Base-by-base conservation (phyloP, 2,797 vertebrate genomes). In the Sitta carolinensis region DNA sequence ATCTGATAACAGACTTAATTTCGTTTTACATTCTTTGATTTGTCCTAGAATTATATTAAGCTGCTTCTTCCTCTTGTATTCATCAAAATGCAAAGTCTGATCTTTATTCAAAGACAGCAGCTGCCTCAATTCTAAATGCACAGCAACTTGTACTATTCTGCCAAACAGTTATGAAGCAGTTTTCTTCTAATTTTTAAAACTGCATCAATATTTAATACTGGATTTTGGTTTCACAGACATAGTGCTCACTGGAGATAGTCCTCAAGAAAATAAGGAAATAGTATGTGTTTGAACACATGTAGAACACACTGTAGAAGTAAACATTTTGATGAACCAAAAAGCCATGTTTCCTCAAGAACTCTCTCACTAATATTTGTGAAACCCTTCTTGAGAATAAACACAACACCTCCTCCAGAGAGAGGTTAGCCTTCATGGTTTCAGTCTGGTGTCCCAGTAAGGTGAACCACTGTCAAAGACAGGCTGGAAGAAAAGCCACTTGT, bases 391-490 rank as follows among this genome's bases (percentile, higher is more conserved):
- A 93, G 93, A 94, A 88, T 92, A 96, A 97, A 97, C 89, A 96
- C 61, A 96, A 94, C 74, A 89, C 25, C 48, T 36, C 47, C 92
- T 96, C 83, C 79, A 81, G 95, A 95, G 96, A 95, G 21, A 83
- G 82, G 63, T 93, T 45, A 94, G 42, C 80, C 89, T 89, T 93
- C 57, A 11, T 5, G 63, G 83, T 93, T 93, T 21, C 30, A 96
- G 95, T 64, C 94, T 83, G 87, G 51, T 93, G 91, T 97, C 94
- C 93, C 95, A 95, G 95, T 79, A 95, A 96, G 95, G 90, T 94
- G 96, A 98, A 95, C 72, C 94, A 96, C 34, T 72, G 74, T 75
- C 95, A 45, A 55, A 69, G 83, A 51, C 23, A 77, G 74, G 29
- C 36, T 73, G 48, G 48, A 25, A 83, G 43, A 73, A 93, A 94